Conservation (phyloP, 2,113 vertebrate species). For the Danionella cerebrum region DNA sequence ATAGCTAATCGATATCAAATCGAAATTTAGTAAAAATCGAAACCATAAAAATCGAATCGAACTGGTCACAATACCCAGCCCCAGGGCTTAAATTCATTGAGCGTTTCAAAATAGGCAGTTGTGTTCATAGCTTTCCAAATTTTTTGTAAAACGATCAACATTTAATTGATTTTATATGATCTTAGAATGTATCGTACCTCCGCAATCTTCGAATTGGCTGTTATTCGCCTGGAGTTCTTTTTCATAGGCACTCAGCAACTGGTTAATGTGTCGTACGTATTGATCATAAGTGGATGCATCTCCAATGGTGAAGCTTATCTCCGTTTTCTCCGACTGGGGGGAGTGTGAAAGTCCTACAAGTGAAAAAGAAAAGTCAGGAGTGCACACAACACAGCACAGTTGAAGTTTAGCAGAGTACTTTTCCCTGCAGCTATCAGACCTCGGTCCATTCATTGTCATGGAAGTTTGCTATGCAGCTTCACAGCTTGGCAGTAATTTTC, state of each 20-base stretch:
- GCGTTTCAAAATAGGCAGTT: too few relatives aligned
- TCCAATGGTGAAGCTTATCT: slow-evolving; percentile 64
- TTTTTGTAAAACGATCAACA: too few relatives aligned
- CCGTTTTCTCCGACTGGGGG: slow-evolving; percentile 65
- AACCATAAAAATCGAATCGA: too few relatives aligned
- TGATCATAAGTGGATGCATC: slow-evolving; percentile 37
- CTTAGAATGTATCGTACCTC: slow-evolving; percentile 57
- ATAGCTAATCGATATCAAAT: too few relatives aligned
- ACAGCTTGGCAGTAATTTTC: slow-evolving; percentile 62
- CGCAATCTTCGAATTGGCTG: slow-evolving; percentile 68
- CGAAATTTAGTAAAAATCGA: too few relatives aligned
- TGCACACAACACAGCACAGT: background rate
- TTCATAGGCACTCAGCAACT: slow-evolving; percentile 63
- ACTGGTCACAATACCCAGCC: too few relatives aligned
- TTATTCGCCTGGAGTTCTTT: slow-evolving; percentile 39
- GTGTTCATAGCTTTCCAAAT: too few relatives aligned
- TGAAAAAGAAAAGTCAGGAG: background rate
- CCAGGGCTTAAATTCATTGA: too few relatives aligned
- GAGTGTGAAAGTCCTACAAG: slow-evolving; percentile 65
- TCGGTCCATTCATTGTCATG: slow-evolving; percentile 15
- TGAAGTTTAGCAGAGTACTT: background rate
- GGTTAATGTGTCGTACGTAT: slow-evolving; percentile 51
- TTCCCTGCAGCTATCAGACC: background rate
- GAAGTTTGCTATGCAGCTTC: slow-evolving; percentile 47
- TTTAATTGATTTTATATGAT: background rate